Conservation (phyloP, 2,113 vertebrate species). For the Amphiprion ocellaris region DNA sequence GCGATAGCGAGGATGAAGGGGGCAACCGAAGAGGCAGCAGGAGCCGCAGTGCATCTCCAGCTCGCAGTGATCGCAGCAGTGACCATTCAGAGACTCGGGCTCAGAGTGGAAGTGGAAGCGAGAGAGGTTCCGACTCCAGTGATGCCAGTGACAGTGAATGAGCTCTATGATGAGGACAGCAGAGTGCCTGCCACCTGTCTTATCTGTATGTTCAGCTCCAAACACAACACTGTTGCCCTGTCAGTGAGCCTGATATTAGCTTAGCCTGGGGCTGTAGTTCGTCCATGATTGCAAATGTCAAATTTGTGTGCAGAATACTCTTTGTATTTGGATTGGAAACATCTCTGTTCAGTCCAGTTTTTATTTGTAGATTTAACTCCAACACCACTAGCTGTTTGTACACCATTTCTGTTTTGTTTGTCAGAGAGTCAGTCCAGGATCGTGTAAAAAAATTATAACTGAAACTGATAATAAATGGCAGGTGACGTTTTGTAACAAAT, state of each 20-base stretch:
- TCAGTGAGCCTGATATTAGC: not conserved
- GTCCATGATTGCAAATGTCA: slow-evolving; percentile 14
- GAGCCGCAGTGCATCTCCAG: slow-evolving; percentile 86
- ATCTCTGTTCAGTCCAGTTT: slow-evolving; percentile 35
- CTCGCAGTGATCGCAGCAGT: slow-evolving; percentile 87
- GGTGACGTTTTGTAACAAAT: slow-evolving; percentile 59
- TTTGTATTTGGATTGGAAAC: slow-evolving; percentile 25
- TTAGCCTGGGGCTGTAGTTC: slow-evolving; percentile 12
- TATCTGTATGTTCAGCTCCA: slow-evolving; percentile 23
- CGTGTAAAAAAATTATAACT: slow-evolving; percentile 33
- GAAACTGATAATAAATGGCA: slow-evolving; percentile 63
- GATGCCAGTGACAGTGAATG: slow-evolving; percentile 91
- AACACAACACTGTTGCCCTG: not conserved
- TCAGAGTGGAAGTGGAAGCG: slow-evolving; percentile 86
- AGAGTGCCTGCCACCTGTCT: not conserved
- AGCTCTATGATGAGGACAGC: slow-evolving; percentile 28
- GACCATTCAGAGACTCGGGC: slow-evolving; percentile 86
- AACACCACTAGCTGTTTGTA: slow-evolving; percentile 27
- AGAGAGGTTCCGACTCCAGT: slow-evolving; percentile 88
- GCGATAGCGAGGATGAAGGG: slow-evolving; percentile 79
- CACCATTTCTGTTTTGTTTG: slow-evolving; percentile 18
- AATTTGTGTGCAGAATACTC: slow-evolving; percentile 6
- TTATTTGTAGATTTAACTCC: slow-evolving; percentile 60
- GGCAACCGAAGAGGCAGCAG: slow-evolving; percentile 78
- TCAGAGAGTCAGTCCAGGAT: slow-evolving; percentile 32